These are phyloP conservation scores for Dione juno DNA, from an alignment of 2,888 invertebrate genomes.

Conservation along the genomic window DNA sequence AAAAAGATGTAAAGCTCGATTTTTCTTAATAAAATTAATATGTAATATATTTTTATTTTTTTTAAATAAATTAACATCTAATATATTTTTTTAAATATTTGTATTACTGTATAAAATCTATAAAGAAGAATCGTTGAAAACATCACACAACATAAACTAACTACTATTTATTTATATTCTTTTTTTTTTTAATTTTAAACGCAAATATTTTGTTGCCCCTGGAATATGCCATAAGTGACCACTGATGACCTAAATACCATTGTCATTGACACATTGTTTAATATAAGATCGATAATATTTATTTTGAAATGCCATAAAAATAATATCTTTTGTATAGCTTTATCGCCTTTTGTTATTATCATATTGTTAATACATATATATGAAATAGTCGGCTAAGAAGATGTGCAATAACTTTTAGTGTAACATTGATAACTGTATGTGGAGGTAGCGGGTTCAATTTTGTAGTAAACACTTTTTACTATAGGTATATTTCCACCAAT, in stretches of 20 bases:
- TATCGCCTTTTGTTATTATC: constrained; percentile 5
- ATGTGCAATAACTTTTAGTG: not conserved
- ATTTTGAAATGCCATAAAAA: constrained; percentile 22
- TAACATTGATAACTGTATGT: not conserved
- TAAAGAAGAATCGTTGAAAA: too few relatives aligned
- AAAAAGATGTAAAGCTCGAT: too few relatives aligned
- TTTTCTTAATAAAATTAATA: too few relatives aligned
- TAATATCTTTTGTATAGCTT: constrained; percentile 8
- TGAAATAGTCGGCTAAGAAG: not conserved
- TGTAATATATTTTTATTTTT: too few relatives aligned
- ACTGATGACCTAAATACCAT: constrained; percentile 36
- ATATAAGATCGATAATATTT: constrained; percentile 26
- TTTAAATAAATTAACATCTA: too few relatives aligned
- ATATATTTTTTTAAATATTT: too few relatives aligned
- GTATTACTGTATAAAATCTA: too few relatives aligned
- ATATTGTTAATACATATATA: not conserved
- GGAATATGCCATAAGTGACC: constrained; percentile 28
- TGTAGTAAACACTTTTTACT: not conserved
- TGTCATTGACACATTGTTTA: constrained; percentile 36
- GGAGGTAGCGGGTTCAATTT: not conserved
- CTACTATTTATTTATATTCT: too few relatives aligned
- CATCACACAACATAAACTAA: too few relatives aligned
- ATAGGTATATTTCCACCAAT: too few relatives aligned
- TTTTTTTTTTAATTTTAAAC: too few relatives aligned
- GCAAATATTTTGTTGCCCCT: not conserved